Evolutionary conservation across 2,888 invertebrate species (phyloP).

Genomic region (Ptychoptera albimana): DNA sequence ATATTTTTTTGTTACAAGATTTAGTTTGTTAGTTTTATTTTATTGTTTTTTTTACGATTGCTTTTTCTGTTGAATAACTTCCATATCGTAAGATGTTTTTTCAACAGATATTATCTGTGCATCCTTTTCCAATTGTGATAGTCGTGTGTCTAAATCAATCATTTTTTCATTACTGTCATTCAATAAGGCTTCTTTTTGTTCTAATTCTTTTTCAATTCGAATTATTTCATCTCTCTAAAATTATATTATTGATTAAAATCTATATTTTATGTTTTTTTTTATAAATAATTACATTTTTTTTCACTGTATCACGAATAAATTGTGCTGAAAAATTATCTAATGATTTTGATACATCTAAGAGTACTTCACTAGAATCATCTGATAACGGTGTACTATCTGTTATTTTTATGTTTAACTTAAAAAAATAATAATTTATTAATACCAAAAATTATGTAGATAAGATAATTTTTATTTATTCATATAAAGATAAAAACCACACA

Average conservation of each 20-base stretch:
- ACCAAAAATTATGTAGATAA: too few relatives aligned
- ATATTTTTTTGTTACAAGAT: neutral
- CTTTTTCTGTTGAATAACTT: constrained; percentile 10
- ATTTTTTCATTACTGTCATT: constrained; percentile 47
- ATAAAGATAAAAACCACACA: constrained; percentile 4
- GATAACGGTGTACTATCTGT: constrained; percentile 36
- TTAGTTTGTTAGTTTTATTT: too few relatives aligned
- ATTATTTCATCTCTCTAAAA: constrained; percentile 54
- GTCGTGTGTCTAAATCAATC: constrained; percentile 50
- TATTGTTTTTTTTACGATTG: constrained; percentile 8
- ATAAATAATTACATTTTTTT: constrained; percentile 47
- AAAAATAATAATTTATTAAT: neutral
- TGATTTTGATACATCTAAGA: constrained; percentile 46
- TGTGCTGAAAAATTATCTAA: constrained; percentile 47
- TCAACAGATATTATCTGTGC: neutral
- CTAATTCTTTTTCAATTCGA: constrained; percentile 50
- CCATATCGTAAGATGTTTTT: constrained; percentile 1
- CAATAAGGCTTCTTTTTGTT: constrained; percentile 33
- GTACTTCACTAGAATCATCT: constrained; percentile 41
- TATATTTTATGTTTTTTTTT: neutral
- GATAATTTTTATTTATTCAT: neutral
- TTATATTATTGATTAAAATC: neutral
- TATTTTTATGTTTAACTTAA: constrained; percentile 34
- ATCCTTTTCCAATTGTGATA: constrained; percentile 39
- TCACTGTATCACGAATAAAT: constrained; percentile 49